Conservation (phyloP, 2,797 vertebrate genomes). For the Premnoplex brunnescens region DNA sequence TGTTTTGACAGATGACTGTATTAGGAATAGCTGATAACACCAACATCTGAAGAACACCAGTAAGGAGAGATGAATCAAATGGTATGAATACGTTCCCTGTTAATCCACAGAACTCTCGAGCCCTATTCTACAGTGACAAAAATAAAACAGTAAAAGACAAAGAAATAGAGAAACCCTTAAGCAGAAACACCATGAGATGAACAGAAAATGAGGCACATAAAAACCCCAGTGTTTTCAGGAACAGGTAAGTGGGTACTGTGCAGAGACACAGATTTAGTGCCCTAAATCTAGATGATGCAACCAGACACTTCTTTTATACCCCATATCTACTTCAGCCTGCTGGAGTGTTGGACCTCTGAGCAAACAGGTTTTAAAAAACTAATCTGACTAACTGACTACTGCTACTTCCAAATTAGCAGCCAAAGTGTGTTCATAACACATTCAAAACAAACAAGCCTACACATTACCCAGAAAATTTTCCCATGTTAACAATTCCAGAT, state of each 20-base stretch:
- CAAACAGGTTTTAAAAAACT: constrained; percentile 12
- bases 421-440: constrained; percentile 61
- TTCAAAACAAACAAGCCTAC: constrained; percentile 68
- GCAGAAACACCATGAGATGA: not conserved
- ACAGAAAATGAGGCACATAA: not conserved
- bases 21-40: not conserved
- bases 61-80: not conserved
- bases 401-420: constrained; percentile 58
- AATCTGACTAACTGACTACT: constrained; percentile 1
- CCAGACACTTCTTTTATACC: not conserved
- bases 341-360: not conserved
- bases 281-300: not conserved
- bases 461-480: constrained; percentile 42
- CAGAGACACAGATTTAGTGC: not conserved
- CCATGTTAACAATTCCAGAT: constrained; percentile 59
- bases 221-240: not conserved
- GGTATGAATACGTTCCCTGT: rapidly evolving
- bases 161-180: not conserved
- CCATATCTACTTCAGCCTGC: not conserved
- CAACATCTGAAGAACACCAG: not conserved
- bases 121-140: not conserved
- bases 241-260: not conserved
- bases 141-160: not conserved
- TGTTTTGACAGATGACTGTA: not conserved
- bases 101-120: not conserved